phyloP scores from a whole-genome alignment of 2,797 vertebrate species.

The Petrocephalus sullivani region DNA sequence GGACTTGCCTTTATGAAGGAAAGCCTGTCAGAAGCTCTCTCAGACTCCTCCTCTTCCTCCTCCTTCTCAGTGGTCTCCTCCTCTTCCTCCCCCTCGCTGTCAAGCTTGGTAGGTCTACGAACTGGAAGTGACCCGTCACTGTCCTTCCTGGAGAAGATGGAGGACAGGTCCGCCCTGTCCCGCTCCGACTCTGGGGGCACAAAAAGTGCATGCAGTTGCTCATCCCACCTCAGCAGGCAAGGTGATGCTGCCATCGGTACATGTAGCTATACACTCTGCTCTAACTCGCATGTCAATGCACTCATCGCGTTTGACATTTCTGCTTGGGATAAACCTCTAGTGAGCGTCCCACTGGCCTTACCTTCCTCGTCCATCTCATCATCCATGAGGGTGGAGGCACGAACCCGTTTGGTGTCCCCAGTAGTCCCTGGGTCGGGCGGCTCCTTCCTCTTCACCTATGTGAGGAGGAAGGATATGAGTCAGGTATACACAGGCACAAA shows the following conservation, averaged over 20 bases:
- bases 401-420: slow-evolving; percentile 84
- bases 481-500: neutral
- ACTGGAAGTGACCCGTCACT: slow-evolving; percentile 62
- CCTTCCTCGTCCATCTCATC: slow-evolving; percentile 93
- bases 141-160: slow-evolving; percentile 76
- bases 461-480: slow-evolving; percentile 10
- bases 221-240: neutral
- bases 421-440: slow-evolving; percentile 77
- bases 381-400: slow-evolving; percentile 84
- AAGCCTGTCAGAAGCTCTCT: slow-evolving; percentile 51
- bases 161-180: slow-evolving; percentile 65
- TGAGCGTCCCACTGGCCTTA: slow-evolving; percentile 36
- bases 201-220: neutral
- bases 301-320: neutral
- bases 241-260: neutral
- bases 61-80: slow-evolving; percentile 71
- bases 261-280: neutral
- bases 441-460: slow-evolving; percentile 92
- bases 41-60: slow-evolving; percentile 65
- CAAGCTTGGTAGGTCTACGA: slow-evolving; percentile 77
- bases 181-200: slow-evolving; percentile 66
- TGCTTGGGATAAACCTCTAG: neutral
- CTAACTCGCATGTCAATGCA: neutral
- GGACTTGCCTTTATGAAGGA: slow-evolving; percentile 62
- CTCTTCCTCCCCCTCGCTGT: slow-evolving; percentile 90